These are phyloP conservation scores for Turritopsis dohrnii DNA, from an alignment of 30 jellyfish, hydroid and myxozoan genomes.

Conservation along the genomic window DNA sequence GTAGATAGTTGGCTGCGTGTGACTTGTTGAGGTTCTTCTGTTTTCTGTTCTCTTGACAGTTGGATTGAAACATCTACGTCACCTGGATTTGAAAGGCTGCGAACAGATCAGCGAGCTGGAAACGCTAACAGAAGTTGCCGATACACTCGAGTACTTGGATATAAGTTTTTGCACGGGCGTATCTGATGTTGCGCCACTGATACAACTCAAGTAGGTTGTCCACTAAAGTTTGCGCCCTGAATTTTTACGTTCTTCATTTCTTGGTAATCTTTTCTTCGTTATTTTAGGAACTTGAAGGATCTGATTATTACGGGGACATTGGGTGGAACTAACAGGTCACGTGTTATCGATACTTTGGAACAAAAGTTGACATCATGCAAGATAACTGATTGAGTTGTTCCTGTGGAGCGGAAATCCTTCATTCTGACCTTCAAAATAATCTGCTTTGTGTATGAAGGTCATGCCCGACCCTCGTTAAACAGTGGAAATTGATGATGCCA, in stretches of 20 bases:
- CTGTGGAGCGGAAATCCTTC: no score
- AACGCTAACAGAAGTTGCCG: constrained; percentile 51
- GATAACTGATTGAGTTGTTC: constrained; percentile 6
- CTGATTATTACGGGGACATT: constrained; percentile 21
- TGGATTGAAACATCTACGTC: constrained; percentile 60
- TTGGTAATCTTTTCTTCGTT: no score
- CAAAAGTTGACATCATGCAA: constrained; percentile 16
- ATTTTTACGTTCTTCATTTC: no score
- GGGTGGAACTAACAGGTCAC: constrained; percentile 17
- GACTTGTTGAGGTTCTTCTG: not conserved
- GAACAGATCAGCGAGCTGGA: constrained; percentile 47
- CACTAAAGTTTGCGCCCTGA: not conserved
- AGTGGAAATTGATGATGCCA: no score
- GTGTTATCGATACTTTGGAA: constrained; percentile 4
- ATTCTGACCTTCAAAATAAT: no score
- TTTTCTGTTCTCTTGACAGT: constrained; percentile 29
- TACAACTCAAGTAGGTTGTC: constrained; percentile 43
- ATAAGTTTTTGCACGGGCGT: constrained; percentile 65
- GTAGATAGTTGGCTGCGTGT: no score
- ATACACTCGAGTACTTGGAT: constrained; percentile 65
- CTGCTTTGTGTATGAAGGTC: no score
- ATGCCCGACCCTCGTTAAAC: no score
- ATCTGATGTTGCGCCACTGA: constrained; percentile 60
- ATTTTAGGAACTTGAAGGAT: constrained; percentile 7
- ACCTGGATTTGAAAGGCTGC: constrained; percentile 63